Evolutionary conservation across 1,140 invertebrate genomes (phyloP), one percentile per base, ranked within the genome.

Genomic region (Drosophila elegans): DNA sequence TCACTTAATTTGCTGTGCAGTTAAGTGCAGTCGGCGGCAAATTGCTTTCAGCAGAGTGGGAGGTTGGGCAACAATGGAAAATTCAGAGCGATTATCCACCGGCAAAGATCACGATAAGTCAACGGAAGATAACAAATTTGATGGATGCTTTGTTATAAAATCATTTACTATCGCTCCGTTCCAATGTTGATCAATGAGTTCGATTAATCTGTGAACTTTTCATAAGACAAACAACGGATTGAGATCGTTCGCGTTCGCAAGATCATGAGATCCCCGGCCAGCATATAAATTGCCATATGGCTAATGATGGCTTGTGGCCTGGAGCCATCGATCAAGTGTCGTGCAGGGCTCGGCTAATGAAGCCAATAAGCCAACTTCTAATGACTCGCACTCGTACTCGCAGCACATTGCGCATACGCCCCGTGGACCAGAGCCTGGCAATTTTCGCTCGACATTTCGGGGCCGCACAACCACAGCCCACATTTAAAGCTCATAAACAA

Each of bases 401-500:
- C 29, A 49, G 10, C 53, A 46, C 36, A 57, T 72, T 57, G 68
- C 66, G 68, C 67, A 72, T 72, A 71, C 68, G 68, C 51, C 68
- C 68, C 66, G 66, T 57, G 67, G 9, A 34, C 52, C 27, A 34
- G 11, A 25, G 38, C 12, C 13, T 32, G 6, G 29, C 10, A 78
- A 63, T 83, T 79, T 76, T 57, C 72, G 66, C 29, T 36, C 49
- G 49, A 36, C 49, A 52, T 52, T 36, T 52, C 32, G 49, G 49
- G 49, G 49, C 49, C 49, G 32, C 13, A 12, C 68, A 77, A 73
- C 75, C 83, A 25, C 68, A 86, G 68, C 79, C 83, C 79, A 89
- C 75, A 86, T 79, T 76, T 57, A 53, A 76, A 63, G 77, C 82
- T 82, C 82, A 86, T 78, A 88, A 76, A 66, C 83, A 81, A 80